Evolutionary conservation across 2,113 vertebrate species (phyloP), one percentile per base, ranked within the genome.

Genomic region (Pristiophorus japonicus): DNA sequence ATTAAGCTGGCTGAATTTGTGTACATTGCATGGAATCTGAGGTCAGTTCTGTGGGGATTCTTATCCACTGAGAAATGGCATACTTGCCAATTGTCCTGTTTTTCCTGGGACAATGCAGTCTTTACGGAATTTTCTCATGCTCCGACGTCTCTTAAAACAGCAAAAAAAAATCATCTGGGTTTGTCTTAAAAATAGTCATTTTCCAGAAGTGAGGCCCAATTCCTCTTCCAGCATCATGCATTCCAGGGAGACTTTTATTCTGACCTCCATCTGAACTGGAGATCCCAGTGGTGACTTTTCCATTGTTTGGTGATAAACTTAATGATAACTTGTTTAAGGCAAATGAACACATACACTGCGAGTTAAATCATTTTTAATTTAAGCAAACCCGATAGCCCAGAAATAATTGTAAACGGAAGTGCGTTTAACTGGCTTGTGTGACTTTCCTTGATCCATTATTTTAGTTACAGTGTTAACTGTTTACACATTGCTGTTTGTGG

Each of bases 61-160:
- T 90, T 16, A 59, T 59, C 87, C 51, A 90, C 87, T 81, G 51
- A 90, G 87, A 90, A 90, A 90, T 59, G 87, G 87, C 51, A 90
- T 27, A 90, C 47, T 90, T 92, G 88, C 88, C 88, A 92, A 92
- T 92, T 92, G 59, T 92, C 14, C 59, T 85, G 81, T 45, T 85
- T 90, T 92, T 63, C 59, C 59, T 63, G 88, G 88, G 88, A 92
- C n/a, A 63, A 34, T 34, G 27, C 51, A 90, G 51, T 5, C 30
- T 59, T 90, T n/a, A 65, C 65, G 55, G 59, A 92, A 63, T 92
- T 62, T 92, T 92, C 88, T 92, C 88, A 92, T 92, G 88, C 55
- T 59, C 88, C 22, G 16, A 20, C 65, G 88, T 92, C 88, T 92
- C 88, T 38, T n/a, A 63, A 90, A 62, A 92, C 59, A n/a, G 62